These are phyloP conservation scores for Hirtodrosophila duncani DNA, from an alignment of 2,888 invertebrate genomes.

Conservation along the genomic window DNA sequence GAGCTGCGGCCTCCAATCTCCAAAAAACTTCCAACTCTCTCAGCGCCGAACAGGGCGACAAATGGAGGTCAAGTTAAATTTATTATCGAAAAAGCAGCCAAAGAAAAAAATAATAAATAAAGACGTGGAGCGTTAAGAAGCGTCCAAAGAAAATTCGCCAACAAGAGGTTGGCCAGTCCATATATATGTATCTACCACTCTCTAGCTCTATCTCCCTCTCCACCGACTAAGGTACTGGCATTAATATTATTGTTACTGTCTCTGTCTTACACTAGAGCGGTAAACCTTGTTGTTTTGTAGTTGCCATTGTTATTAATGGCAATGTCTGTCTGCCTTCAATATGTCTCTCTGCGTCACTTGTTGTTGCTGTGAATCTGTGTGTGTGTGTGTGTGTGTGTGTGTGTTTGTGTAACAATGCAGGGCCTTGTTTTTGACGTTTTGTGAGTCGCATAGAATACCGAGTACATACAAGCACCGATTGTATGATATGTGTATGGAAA, in stretches of 20 bases:
- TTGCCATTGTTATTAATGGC: slow-evolving; percentile 31
- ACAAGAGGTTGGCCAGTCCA: slow-evolving; percentile 9
- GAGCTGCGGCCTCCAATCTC: slow-evolving; percentile 29
- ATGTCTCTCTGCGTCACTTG: slow-evolving; percentile 33
- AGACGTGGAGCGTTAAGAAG: slow-evolving; percentile 33
- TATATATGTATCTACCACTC: too few relatives aligned
- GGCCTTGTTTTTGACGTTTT: slow-evolving; percentile 38
- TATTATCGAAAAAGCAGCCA: slow-evolving; percentile 9
- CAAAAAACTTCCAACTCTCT: slow-evolving; percentile 3
- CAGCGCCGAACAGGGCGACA: slow-evolving; percentile 15
- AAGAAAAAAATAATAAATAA: slow-evolving; percentile 8
- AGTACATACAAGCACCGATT: slow-evolving; percentile 6
- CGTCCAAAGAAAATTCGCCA: slow-evolving; percentile 52
- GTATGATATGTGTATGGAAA: slow-evolving; percentile 59
- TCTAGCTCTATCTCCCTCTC: slow-evolving; percentile 7
- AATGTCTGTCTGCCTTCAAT: slow-evolving; percentile 54
- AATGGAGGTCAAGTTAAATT: slow-evolving; percentile 59
- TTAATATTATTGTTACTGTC: neutral
- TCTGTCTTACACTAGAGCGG: slow-evolving; percentile 20
- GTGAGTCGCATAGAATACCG: neutral
- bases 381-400: slow-evolving; percentile 20
- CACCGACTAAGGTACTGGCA: slow-evolving; percentile 1
- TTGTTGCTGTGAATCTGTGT: slow-evolving; percentile 16
- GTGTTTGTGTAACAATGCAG: slow-evolving; percentile 58
- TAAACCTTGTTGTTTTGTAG: slow-evolving; percentile 53